These are phyloP conservation scores for Poeciliopsis prolifica DNA, from an alignment of 2,113 vertebrate genomes.

Conservation along the genomic window DNA sequence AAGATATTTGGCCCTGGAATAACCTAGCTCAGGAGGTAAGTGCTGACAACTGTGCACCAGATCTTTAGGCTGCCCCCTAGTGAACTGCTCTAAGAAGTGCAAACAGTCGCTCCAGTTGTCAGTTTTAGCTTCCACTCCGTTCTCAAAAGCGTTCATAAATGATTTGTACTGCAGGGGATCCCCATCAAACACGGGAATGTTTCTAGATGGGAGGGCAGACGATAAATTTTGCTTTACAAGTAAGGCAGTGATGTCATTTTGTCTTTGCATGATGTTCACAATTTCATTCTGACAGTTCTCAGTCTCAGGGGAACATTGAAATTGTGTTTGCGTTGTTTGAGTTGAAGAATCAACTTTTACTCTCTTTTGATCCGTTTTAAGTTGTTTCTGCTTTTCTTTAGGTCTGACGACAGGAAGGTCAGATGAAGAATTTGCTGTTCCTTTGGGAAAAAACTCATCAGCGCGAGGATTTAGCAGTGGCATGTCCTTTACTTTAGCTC, in stretches of 20 bases:
- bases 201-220: not conserved
- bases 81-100: no score
- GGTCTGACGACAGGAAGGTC: no score
- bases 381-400: no score
- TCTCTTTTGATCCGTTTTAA: not conserved
- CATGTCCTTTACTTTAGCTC: not conserved
- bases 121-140: no score
- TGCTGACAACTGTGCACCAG: no score
- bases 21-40: no score
- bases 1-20: not conserved
- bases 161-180: no score
- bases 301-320: not conserved
- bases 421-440: no score
- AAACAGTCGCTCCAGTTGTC: no score
- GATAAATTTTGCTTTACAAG: not conserved
- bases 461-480: not conserved
- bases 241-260: not conserved
- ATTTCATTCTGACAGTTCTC: not conserved
- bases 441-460: no score
- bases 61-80: no score
- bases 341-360: not conserved
- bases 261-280: not conserved
- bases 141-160: no score
- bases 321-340: not conserved
- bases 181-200: not conserved